Evolutionary conservation across 2,888 invertebrate genomes (phyloP), one percentile per base, ranked within the genome.

Genomic region (Melangyna quadrimaculata): DNA sequence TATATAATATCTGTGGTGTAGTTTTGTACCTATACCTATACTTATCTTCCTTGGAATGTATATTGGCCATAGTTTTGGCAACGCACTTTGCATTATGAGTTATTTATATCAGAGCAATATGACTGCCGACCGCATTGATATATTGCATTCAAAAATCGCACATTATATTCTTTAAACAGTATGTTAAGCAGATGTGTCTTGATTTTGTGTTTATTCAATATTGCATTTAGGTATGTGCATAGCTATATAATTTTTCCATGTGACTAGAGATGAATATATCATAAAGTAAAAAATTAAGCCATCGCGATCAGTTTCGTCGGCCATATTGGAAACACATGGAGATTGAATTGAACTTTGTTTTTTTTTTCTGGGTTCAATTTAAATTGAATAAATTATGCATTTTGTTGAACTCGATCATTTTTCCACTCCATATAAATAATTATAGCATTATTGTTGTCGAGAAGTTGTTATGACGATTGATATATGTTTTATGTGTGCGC

Each of bases 311-410:
- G 59, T 29, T 53, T 40, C 22, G 12, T 57, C 70, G 69, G 84
- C 75, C 84, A 84, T 84, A 40, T 79, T 87, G 67, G 70, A 77
- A 80, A 61, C 87, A 84, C 65, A 77, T 87, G 87, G 73, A 69
- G 63, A 72, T 70, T 51, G n/a, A 67, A 10, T 84, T 51, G 35
- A 72, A 77, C 57, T 70, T 35, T 45, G 24, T 55, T 72, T 10
- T 35, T 61, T 55, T 72, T 10, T 35, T 61, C n/a, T 35, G 32
- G 35, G 3, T 51, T 72, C 59, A 84, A 87, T 80, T 73, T 87
- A 57, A 83, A 84, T 77, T 70, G 67, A 51, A 67, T 70, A 63
- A 65, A 72, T 69, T 43, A 83, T 74, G n/a, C 22, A 10, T 69
- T 51, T 10, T 32, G 48, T 29, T 29, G 37, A 48, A 69, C 48